Base-by-base conservation (phyloP, 2,113 vertebrate species). In the Brachypodius melanocephalos region DNA sequence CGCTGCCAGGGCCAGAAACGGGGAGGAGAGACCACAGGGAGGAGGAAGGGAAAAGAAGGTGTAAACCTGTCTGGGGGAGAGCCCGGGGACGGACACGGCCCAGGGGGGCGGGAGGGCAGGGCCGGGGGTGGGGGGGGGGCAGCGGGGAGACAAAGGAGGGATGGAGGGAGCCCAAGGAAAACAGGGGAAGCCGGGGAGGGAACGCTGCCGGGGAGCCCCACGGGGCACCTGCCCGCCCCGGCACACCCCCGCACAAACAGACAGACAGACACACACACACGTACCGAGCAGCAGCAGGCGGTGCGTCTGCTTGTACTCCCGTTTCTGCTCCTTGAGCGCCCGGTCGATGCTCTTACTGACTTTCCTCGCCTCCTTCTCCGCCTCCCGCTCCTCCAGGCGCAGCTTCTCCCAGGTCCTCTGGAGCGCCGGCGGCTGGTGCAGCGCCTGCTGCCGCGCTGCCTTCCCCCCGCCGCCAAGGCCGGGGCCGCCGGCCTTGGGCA, bases 221-320 rank as follows among this genome's bases (percentile, higher is more conserved):
- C 32, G 62, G 90, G 86, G 74, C 95, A 93, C 96, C 89, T 95
- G 96, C 72, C 77, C 66, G 67, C 88, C 32, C 20, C 72, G 74
- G 58, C 93, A 85, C 80, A 76, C 49, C 62, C 74, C 58, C 74
- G 42, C 75, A 74, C 52, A 45, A 14, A 57, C 69, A 73, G 31
- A 36, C 51, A 29, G 46, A 54, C 58, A 19, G 8, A 31, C 14
- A 52, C 15, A 63, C 17, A 57, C 42, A 38, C 72, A 98, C 98
- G 95, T 98, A 99, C 99, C 99, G 72, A 99, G 98, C 89, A 99
- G 98, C 86, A 99, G 98, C 96, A 99, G 98, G 91, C 99, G 98
- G 96, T 99, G 99, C 14, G 99, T 99, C 97, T 98, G 99, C 96
- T 98, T 99, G 90, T 99, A 99, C 96, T 99, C 99, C 90, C 98